Base-by-base conservation (phyloP, 2,888 invertebrate species). In the Pandemis corylana region DNA sequence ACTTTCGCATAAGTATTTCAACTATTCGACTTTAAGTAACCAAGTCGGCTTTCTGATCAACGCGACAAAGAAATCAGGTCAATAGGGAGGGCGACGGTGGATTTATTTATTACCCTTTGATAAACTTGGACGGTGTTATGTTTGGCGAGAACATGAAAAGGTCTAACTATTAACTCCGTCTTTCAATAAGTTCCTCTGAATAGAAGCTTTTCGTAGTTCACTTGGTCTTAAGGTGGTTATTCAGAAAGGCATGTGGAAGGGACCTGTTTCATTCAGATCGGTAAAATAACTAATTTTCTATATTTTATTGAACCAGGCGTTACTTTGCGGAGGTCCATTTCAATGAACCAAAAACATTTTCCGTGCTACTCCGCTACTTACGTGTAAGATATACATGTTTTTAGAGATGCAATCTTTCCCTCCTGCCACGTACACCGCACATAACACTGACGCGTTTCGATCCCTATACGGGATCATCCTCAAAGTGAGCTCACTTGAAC, bases 21-120 rank as follows among this genome's bases (percentile, higher is more conserved):
- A 15, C n/a, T 67, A 28, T 65, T 65, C 13, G 46, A 20, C 13
- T 49, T 65, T 65, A 65, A 36, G 65, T 64, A 28, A 51, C 49
- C 4, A 44, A 67, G 67, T 53, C 15, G 42, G 15, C 15, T 51
- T 72, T 68, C 46, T 61, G 42, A 59, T 41, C 56, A 20, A 5
- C 42, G 1, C 36, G 28, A 67, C 67, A 67, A 65, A 28, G 59
- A 65, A 68, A 61, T 44, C 68, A 66, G 69, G 74, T 66, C 74
- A 44, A 61, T 7, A 56, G 51, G 65, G 36, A n/a, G 9, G 13
- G 36, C 62, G 53, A 53, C 49, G 49, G 7, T 69, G 28, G 63
- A 65, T 69, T 42, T 74, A 70, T 70, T 69, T 69, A 73, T 64
- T 64, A 59, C 68, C 64, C 64, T 70, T 53, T 70, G 65, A 69